phyloP scores from a whole-genome alignment of 2,797 vertebrate species.

The Thamnophis elegans region DNA sequence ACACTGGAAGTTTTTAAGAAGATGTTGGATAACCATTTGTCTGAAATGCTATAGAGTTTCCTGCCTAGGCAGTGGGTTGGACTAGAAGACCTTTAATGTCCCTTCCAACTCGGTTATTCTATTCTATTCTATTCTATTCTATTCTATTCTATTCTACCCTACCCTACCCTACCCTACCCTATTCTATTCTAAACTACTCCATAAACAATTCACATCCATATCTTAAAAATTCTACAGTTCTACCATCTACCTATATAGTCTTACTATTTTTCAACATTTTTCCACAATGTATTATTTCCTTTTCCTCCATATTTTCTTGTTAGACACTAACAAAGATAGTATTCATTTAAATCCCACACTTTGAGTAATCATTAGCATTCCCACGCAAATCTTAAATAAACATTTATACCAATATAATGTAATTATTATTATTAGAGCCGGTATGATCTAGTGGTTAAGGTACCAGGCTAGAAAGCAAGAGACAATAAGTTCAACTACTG shows the following conservation, averaged over 20 bases:
- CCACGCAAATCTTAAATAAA: neutral
- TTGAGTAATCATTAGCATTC: neutral
- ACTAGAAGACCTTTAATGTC: no score
- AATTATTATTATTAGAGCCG: no score
- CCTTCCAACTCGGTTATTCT: no score
- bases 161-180: no score
- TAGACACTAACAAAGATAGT: neutral
- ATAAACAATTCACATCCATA: neutral
- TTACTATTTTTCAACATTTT: neutral
- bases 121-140: no score
- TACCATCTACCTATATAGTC: neutral
- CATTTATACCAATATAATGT: neutral
- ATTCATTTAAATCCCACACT: neutral
- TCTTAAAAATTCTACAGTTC: neutral
- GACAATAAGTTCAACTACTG: neutral
- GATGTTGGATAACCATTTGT: no score
- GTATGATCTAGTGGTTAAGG: neutral
- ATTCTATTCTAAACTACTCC: neutral
- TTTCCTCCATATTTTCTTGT: neutral
- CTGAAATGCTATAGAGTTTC: no score
- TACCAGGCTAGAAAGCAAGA: neutral
- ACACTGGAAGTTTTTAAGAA: no score
- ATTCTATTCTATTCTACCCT: no score
- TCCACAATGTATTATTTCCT: neutral
- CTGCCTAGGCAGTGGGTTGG: no score